A percentile compares a stretch with the other conserved stretches of the same genome.
phyloP scores from a whole-genome alignment of 2,888 invertebrate genomes.

The Rhamphomyia laevipes region DNA sequence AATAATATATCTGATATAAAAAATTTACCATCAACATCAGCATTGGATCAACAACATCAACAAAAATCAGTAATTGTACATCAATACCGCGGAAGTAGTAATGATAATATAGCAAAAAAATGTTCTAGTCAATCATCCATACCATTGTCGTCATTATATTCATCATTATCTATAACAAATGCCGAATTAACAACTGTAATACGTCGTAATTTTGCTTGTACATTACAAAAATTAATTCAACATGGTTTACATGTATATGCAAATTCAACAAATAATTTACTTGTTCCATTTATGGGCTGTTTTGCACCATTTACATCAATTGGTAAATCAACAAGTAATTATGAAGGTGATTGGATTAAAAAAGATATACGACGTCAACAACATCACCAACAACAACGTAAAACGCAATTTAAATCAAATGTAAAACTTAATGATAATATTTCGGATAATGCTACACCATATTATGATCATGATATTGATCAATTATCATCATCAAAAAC shows the following conservation, averaged over 20 bases:
- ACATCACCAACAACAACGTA: constrained; percentile 17
- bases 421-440: constrained; percentile 39
- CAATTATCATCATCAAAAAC: constrained; percentile 1
- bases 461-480: constrained; percentile 4
- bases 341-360: constrained; percentile 8
- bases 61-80: neutral
- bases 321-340: constrained; percentile 16
- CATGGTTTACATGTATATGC: constrained; percentile 62
- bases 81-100: neutral
- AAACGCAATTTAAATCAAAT: constrained; percentile 40
- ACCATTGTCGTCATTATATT: too few relatives aligned
- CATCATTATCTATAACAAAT: neutral
- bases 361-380: constrained; percentile 13
- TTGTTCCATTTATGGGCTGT: constrained; percentile 81
- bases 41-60: too few relatives aligned
- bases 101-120: too few relatives aligned
- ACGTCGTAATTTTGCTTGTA: constrained; percentile 81
- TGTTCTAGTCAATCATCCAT: too few relatives aligned
- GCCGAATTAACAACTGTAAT: constrained; percentile 80
- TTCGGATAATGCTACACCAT: neutral
- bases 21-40: neutral
- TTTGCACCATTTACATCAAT: constrained; percentile 39
- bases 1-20: neutral
- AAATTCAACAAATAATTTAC: constrained; percentile 42
- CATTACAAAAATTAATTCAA: constrained; percentile 83